phyloP scores from a whole-genome alignment of 1,140 invertebrate species.

The Temnothorax curvispinosus region DNA sequence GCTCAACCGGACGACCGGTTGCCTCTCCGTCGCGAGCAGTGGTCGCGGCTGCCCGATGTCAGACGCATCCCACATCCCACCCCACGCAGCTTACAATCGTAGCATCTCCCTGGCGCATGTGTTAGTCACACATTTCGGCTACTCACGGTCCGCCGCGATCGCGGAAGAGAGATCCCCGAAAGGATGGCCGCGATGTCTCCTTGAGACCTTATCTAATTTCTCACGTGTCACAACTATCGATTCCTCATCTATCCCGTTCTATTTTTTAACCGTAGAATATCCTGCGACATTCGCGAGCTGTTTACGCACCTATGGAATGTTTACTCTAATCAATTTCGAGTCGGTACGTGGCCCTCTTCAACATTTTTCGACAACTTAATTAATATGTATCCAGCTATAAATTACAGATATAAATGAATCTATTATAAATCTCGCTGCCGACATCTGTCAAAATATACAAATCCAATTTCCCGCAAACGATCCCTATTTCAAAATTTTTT shows the following conservation, averaged over 20 bases:
- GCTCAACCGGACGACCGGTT: too few relatives aligned
- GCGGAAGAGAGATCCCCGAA: background rate
- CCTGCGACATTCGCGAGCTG: background rate
- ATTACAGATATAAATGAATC: background rate
- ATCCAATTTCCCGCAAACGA: background rate
- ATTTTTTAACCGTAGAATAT: background rate
- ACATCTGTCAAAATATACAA: background rate
- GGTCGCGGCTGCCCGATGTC: background rate
- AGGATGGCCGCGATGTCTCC: background rate
- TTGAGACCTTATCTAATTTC: background rate
- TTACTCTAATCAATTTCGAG: slow-evolving; percentile 14
- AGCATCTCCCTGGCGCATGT: background rate
- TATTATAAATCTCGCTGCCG: background rate
- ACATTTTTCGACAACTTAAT: background rate
- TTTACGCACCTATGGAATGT: background rate
- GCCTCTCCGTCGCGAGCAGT: background rate
- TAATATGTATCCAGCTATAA: too few relatives aligned
- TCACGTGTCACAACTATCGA: background rate
- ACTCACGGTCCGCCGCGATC: background rate
- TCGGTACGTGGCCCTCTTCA: background rate
- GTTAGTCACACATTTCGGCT: background rate
- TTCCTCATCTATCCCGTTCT: background rate
- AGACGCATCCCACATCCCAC: background rate
- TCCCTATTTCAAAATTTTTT: background rate
- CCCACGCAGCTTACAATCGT: too few relatives aligned